phyloP scores from a whole-genome alignment of 2,888 invertebrate genomes.

The Tillus elongatus region DNA sequence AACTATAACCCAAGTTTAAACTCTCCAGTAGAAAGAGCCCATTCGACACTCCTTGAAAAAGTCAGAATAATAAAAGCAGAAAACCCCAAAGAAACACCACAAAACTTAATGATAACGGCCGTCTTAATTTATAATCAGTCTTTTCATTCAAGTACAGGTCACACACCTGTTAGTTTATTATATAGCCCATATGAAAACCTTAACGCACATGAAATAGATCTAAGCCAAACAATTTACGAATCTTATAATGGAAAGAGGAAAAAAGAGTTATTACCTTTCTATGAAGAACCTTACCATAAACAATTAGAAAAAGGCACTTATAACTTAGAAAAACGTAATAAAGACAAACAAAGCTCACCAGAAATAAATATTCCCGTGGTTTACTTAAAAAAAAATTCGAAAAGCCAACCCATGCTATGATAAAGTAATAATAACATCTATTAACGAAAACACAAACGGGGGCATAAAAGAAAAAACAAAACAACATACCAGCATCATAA shows the following conservation, averaged over 20 bases:
- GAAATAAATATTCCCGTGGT: not conserved
- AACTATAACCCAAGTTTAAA: slow-evolving; percentile 9
- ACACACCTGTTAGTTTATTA: slow-evolving; percentile 7
- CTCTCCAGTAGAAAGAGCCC: slow-evolving; percentile 7
- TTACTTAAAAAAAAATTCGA: slow-evolving; percentile 1
- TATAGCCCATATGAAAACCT: slow-evolving; percentile 6
- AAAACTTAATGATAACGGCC: slow-evolving; percentile 4
- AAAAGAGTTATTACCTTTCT: slow-evolving; percentile 2
- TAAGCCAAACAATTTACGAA: not conserved
- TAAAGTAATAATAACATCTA: not conserved
- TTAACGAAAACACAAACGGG: not conserved
- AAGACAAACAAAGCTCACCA: not conserved
- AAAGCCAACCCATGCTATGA: slow-evolving; percentile 3
- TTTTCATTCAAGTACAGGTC: slow-evolving; percentile 1
- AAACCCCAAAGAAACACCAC: not conserved
- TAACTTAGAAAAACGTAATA: not conserved
- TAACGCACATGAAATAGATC: slow-evolving; percentile 1
- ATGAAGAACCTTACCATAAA: slow-evolving; percentile 1
- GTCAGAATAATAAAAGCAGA: slow-evolving; percentile 6
- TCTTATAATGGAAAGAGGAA: not conserved
- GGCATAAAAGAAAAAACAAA: not conserved
- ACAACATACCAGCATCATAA: not conserved
- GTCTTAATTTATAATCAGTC: slow-evolving; percentile 4
- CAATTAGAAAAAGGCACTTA: not conserved
- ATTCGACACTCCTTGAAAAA: slow-evolving; percentile 7